Evolutionary conservation across 1,140 invertebrate species (phyloP).

Genomic region (Meloidogyne floridensis): DNA sequence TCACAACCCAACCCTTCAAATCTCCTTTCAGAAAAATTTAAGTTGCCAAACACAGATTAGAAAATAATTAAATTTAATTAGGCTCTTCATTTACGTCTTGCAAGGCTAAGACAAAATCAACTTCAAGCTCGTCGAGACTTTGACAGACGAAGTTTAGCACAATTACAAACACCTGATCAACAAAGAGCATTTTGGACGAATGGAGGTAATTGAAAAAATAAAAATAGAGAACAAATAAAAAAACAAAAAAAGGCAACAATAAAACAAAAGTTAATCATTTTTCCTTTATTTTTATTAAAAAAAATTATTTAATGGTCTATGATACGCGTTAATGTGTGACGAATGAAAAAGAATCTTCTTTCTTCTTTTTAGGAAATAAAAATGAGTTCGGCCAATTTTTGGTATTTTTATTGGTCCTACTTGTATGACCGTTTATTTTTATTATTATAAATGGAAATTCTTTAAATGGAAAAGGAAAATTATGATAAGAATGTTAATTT

Average conservation of each 20-base stretch:
- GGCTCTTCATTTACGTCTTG: slow-evolving; percentile 39
- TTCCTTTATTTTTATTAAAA: background rate
- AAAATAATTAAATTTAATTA: background rate
- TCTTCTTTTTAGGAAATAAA: background rate
- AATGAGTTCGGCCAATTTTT: background rate
- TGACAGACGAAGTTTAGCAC: slow-evolving; percentile 5
- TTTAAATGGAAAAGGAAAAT: background rate
- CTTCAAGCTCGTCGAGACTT: slow-evolving; percentile 24
- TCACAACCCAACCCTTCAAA: no score
- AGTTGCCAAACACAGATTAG: background rate
- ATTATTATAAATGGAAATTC: background rate
- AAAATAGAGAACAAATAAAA: background rate
- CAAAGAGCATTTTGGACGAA: slow-evolving; percentile 15
- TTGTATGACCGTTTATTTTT: slow-evolving; percentile 12
- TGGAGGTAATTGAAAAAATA: slow-evolving; percentile 3
- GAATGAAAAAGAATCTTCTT: background rate
- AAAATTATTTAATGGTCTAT: background rate
- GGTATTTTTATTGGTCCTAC: background rate
- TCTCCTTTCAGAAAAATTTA: no score
- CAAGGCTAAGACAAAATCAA: slow-evolving; percentile 42
- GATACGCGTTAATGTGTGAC: background rate
- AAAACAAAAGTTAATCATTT: background rate
- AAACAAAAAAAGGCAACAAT: background rate
- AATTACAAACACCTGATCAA: background rate
- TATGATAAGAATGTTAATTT: slow-evolving; percentile 16